phyloP scores from a whole-genome alignment of 2,888 invertebrate genomes.

The Aspidiotus rigidus region DNA sequence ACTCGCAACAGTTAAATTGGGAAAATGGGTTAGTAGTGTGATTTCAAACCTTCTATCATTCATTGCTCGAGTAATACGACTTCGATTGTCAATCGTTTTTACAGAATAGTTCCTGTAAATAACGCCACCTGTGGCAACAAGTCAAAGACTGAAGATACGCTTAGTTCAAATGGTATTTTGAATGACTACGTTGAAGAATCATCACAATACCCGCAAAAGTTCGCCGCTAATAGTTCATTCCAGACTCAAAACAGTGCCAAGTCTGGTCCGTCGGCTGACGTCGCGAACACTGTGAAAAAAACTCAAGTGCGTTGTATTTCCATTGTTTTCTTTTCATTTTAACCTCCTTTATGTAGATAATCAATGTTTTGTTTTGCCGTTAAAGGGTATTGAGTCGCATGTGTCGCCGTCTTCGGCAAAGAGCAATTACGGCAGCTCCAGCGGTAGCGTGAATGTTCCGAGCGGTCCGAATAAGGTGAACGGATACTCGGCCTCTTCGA shows the following conservation, averaged over 20 bases:
- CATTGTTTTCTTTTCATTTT: too few species aligned
- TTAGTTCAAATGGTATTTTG: constrained; percentile 23
- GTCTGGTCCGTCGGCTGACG: constrained; percentile 20
- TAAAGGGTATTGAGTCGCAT: constrained; percentile 20
- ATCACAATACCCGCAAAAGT: constrained; percentile 23
- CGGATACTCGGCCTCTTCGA: constrained; percentile 3
- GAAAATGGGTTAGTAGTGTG: constrained; percentile 26
- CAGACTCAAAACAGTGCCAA: constrained; percentile 21
- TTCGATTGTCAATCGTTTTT: constrained; percentile 4
- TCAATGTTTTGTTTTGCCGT: background rate
- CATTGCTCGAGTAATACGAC: background rate
- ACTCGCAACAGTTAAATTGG: constrained; percentile 21
- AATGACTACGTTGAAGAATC: constrained; percentile 23
- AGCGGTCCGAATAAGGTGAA: constrained; percentile 14
- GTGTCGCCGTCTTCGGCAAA: background rate
- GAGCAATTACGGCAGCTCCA: background rate
- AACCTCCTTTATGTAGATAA: too few species aligned
- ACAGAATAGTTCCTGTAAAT: constrained; percentile 34
- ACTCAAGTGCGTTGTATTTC: constrained; percentile 6
- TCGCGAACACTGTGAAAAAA: constrained; percentile 15
- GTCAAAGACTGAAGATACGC: constrained; percentile 34
- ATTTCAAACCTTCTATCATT: background rate
- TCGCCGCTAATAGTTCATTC: constrained; percentile 15
- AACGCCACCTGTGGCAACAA: constrained; percentile 29
- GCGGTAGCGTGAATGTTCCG: background rate